These are phyloP conservation scores for Entomobrya multifasciata DNA, from an alignment of 2,888 invertebrate genomes.

Conservation along the genomic window DNA sequence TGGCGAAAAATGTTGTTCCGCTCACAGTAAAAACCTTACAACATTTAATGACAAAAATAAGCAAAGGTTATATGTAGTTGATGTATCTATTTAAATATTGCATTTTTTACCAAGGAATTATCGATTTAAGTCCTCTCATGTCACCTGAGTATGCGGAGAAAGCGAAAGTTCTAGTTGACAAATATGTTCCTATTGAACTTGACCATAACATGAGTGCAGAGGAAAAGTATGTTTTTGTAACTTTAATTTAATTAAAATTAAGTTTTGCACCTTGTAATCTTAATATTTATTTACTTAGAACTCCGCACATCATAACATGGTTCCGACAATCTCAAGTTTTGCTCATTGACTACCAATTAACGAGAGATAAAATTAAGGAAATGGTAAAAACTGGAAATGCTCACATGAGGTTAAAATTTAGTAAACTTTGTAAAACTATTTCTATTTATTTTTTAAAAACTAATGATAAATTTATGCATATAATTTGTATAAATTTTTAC, in stretches of 20 bases:
- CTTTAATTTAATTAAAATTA: too few relatives aligned
- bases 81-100: too few relatives aligned
- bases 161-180: slow-evolving; percentile 85
- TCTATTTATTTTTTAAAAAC: neutral
- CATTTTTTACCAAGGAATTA: slow-evolving; percentile 88
- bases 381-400: slow-evolving; percentile 74
- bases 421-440: too few relatives aligned
- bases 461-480: slow-evolving; percentile 3
- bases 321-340: slow-evolving; percentile 73
- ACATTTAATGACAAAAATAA: too few relatives aligned
- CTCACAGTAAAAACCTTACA: slow-evolving; percentile 92
- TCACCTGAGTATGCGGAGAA: slow-evolving; percentile 85
- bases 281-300: slow-evolving; percentile 77
- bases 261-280: too few relatives aligned
- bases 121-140: slow-evolving; percentile 87
- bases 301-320: slow-evolving; percentile 83
- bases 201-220: slow-evolving; percentile 87
- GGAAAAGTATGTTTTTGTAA: too few relatives aligned
- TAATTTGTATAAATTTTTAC: slow-evolving; percentile 60
- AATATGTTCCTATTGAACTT: slow-evolving; percentile 92
- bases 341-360: slow-evolving; percentile 62
- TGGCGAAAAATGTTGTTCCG: slow-evolving; percentile 87
- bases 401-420: slow-evolving; percentile 75
- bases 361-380: slow-evolving; percentile 68
- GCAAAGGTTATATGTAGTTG: too few relatives aligned